A percentile compares a stretch with the other conserved stretches of the same genome.
These are phyloP conservation scores for Caerostris darwini DNA, from an alignment of 1,140 invertebrate species.

Conservation along the genomic window DNA sequence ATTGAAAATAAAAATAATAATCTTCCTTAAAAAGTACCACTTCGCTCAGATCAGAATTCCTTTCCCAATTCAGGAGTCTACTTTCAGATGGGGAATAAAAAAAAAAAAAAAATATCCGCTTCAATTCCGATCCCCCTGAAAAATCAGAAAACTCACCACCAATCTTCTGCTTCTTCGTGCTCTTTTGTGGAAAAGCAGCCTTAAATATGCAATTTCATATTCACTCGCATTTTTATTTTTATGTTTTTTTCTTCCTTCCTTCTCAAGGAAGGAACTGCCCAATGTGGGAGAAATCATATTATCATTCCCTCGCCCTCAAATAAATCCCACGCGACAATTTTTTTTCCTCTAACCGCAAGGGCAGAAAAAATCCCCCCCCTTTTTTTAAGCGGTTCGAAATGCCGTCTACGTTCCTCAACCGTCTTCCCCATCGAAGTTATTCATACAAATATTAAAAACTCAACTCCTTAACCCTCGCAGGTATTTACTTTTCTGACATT, in stretches of 20 bases:
- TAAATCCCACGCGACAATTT: not conserved
- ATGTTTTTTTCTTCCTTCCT: not conserved
- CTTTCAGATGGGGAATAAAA: not conserved
- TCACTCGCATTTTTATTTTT: not conserved
- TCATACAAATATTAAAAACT: conserved; percentile 51
- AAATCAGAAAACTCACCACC: not conserved
- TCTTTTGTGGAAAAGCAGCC: not conserved
- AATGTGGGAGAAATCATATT: not conserved
- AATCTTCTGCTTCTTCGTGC: too few relatives aligned
- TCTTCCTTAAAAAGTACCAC: not conserved
- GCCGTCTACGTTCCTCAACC: not conserved
- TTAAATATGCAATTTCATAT: conserved; percentile 18
- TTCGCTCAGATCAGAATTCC: not conserved
- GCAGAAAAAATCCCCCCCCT: not conserved
- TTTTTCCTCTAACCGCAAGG: not conserved
- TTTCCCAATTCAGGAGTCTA: not conserved
- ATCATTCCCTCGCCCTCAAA: not conserved
- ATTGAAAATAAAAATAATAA: too few relatives aligned
- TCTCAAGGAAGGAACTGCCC: not conserved
- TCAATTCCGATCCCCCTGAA: not conserved
- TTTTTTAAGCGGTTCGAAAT: not conserved
- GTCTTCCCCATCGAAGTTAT: not conserved
- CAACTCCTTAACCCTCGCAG: conserved; percentile 11
- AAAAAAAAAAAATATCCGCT: not conserved
- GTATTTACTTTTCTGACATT: conserved; percentile 47